Evolutionary conservation across 2,797 vertebrate genomes (phyloP).

Genomic region (Hafferia zeledoni): DNA sequence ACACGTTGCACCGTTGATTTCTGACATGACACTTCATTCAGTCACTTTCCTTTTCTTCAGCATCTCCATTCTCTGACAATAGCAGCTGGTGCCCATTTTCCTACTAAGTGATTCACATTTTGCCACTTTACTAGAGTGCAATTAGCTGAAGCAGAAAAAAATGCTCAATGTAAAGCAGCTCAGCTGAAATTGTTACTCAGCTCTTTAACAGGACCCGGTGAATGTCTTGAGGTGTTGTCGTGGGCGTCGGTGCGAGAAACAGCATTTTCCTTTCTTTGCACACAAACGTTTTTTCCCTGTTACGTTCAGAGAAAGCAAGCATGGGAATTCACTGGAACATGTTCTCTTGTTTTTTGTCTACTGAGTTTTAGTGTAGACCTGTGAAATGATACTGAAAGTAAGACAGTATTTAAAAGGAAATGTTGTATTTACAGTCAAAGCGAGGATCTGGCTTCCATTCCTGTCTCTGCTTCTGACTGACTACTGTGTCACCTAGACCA

Average conservation of each 20-base stretch:
- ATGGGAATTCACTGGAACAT: neutral
- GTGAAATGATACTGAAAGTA: neutral
- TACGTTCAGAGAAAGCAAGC: neutral
- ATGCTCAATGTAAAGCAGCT: slow-evolving; percentile 50
- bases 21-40: slow-evolving; percentile 84
- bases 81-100: slow-evolving; percentile 83
- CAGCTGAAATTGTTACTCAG: slow-evolving; percentile 64
- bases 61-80: slow-evolving; percentile 76
- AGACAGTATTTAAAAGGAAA: neutral
- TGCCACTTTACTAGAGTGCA: slow-evolving; percentile 79
- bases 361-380: neutral
- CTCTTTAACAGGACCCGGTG: neutral
- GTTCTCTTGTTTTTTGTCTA: neutral
- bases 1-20: slow-evolving; percentile 87
- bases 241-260: neutral
- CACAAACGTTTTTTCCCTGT: neutral
- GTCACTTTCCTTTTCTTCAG: slow-evolving; percentile 73
- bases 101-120: slow-evolving; percentile 81
- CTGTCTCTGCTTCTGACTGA: neutral
- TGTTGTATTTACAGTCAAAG: neutral
- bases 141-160: slow-evolving; percentile 77
- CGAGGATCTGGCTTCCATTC: neutral
- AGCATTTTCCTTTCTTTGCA: neutral
- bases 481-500: neutral
- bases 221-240: slow-evolving; percentile 4